Base-by-base conservation (phyloP, 2,888 invertebrate genomes). In the Fissipunctia ypsillon region DNA sequence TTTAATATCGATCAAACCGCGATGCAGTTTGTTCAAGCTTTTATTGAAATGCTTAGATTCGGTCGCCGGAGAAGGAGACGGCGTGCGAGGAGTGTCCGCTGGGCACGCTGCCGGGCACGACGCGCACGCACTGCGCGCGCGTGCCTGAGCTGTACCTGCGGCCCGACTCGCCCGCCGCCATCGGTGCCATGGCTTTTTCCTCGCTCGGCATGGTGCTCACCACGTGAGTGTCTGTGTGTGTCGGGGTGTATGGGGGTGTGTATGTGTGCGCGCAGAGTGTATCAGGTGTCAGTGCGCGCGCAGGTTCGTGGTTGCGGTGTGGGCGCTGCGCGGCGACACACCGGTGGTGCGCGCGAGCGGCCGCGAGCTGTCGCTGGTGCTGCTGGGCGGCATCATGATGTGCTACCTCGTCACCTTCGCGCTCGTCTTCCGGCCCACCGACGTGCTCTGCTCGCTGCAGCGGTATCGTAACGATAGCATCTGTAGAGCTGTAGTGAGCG, bases 271-370 rank as follows among this genome's bases (percentile, higher is more conserved):
- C 7, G 19, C 35, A 10, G n/a, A 5, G 31, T 16, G n/a, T 35
- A 16, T n/a, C 16, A 45, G 67, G 73, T 54, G 41, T 14, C 35
- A 63, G 60, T 50, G 41, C 50, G 4, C 65, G 57, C 19, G 64
- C 91, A 95, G 95, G 73, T 97, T 97, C 91, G 98, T 98, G 65
- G 97, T 97, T 66, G 96, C 97, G 56, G 98, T 99, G 76, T 99
- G 99, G 96, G 95, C 98, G 83, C 97, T 97, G 80, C 97, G 98
- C 95, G 98, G 99, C 92, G 97, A 98, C 91, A 99, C 99, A 22
- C 99, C 99, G 1, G 98, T 99, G 79, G 99, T 99, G 64, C 97
- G 99, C 88, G 99, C 99, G 5, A 98, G 99, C 22, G 99, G 99
- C 28, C 97, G 98, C 76, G 98, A 99, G 94, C 96, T 98, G 76